Evolutionary conservation across 2,113 vertebrate genomes (phyloP), one percentile per base, ranked within the genome.

Genomic region (Datnioides undecimradiatus): DNA sequence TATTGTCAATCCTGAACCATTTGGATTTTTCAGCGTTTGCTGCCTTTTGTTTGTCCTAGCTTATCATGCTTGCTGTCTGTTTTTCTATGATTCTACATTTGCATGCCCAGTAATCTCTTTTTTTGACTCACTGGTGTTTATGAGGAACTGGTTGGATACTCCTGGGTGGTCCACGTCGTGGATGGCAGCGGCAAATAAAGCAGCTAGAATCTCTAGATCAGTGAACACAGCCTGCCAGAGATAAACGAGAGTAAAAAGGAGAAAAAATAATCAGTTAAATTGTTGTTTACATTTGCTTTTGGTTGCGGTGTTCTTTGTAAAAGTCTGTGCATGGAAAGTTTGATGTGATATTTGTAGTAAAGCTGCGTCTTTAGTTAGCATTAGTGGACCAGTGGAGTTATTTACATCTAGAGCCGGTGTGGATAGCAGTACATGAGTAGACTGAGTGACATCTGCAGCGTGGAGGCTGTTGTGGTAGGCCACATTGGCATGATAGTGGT

Each of bases 141-240:
- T 98, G 79, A 98, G 96, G 87, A 98, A 98, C 91, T 98, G 97
- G 93, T 98, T 98, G 82, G 97, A 98, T 86, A 98, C 97, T 29
- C 97, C 97, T n/a, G 97, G 97, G 90, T 98, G 97, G 90, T 98
- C 97, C 76, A 98, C 97, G 21, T 98, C 97, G 16, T 98, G 97
- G 77, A 98, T 98, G 88, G 97, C 97, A 45, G 96, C 97, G 27
- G 97, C 97, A 58, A 97, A 98, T 77, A 98, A 90, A 1, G 97
- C 97, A 4, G 97, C 97, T 29, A 98, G 93, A 59, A 97, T 97
- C 93, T 98, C 97, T 86, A 98, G 92, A 92, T 98, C 97, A 1
- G 96, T 97, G 93, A 98, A 98, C 59, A 98, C 97, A 33, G 96
- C 97, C 97, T 98, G 86, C 59, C 54, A 57, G 54, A 57, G 58